Evolutionary conservation across 92 coral and sea anemone genomes (phyloP).

Genomic region (Siderastrea siderea): DNA sequence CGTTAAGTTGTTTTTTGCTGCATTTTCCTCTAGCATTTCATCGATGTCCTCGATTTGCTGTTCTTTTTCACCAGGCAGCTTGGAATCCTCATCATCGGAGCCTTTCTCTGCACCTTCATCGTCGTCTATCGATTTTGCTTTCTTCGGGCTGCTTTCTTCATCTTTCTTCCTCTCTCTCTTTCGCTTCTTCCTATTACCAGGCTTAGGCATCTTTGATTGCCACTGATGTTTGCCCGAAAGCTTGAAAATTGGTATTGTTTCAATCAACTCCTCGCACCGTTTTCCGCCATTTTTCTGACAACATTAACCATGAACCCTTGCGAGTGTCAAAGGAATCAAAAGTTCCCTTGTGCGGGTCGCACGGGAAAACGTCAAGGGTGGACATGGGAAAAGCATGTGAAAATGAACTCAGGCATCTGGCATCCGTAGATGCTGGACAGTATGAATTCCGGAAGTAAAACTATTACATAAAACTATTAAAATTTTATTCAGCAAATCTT

Average conservation of each 20-base stretch:
- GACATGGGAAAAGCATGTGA: too few species aligned
- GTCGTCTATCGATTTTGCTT: slow-evolving; percentile 17
- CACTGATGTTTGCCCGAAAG: not conserved
- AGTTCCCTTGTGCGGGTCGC: not conserved
- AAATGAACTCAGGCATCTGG: too few species aligned
- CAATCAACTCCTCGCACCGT: not conserved
- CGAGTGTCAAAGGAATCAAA: not conserved
- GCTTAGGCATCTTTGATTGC: slow-evolving; percentile 82
- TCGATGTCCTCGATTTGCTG: slow-evolving; percentile 73
- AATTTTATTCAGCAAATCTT: too few species aligned
- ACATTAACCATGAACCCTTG: slow-evolving; percentile 82
- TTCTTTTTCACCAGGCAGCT: slow-evolving; percentile 27
- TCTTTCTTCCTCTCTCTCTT: slow-evolving; percentile 64
- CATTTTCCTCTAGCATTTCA: slow-evolving; percentile 86
- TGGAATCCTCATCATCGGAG: not conserved
- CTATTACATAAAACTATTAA: too few species aligned
- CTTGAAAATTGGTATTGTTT: not conserved
- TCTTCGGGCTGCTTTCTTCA: slow-evolving; percentile 25
- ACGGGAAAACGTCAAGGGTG: too few species aligned
- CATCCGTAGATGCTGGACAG: too few species aligned
- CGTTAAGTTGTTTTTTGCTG: slow-evolving; percentile 87
- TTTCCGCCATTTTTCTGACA: slow-evolving; percentile 87
- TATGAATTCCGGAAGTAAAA: too few species aligned
- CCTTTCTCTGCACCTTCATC: slow-evolving; percentile 17
- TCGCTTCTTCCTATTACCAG: slow-evolving; percentile 80